phyloP scores from a whole-genome alignment of 2,113 vertebrate genomes.

The Gopherus flavomarginatus region DNA sequence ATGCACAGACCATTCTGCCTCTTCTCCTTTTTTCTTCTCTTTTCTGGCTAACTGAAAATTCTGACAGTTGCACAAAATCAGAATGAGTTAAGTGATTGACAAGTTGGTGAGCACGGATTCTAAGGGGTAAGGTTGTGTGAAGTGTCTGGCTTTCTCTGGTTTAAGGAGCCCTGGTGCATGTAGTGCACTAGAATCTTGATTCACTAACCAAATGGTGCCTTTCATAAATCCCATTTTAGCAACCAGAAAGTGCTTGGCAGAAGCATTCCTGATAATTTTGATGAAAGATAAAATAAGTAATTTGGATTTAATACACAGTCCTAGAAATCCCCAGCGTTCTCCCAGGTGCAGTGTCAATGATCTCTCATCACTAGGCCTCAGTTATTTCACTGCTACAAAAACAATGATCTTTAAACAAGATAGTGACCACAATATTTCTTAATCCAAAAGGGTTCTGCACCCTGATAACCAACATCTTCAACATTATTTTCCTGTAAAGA shows the following conservation, averaged over 20 bases:
- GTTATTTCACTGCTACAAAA: not conserved
- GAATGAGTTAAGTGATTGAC: not conserved
- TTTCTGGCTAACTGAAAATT: slow-evolving; percentile 3
- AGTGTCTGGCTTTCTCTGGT: slow-evolving; percentile 50
- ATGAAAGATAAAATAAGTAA: no score
- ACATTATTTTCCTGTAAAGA: not conserved
- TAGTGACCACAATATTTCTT: not conserved
- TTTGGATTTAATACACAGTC: no score
- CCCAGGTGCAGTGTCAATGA: not conserved
- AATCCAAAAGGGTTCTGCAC: not conserved
- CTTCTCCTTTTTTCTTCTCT: not conserved
- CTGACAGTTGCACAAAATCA: not conserved
- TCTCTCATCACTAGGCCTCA: not conserved
- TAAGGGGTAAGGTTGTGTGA: slow-evolving; percentile 47
- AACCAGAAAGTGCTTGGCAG: slow-evolving; percentile 14
- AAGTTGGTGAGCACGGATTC: slow-evolving; percentile 35
- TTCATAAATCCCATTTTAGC: slow-evolving; percentile 21
- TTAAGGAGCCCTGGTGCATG: slow-evolving; percentile 54
- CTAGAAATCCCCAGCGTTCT: not conserved
- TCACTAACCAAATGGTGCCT: slow-evolving; percentile 41
- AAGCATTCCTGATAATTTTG: slow-evolving; percentile 9
- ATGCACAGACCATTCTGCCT: not conserved
- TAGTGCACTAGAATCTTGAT: slow-evolving; percentile 37
- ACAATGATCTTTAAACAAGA: not conserved
- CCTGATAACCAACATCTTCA: not conserved